Evolutionary conservation across 2,113 vertebrate species (phyloP), one percentile per base, ranked within the genome.

Genomic region (Alligator mississippiensis): DNA sequence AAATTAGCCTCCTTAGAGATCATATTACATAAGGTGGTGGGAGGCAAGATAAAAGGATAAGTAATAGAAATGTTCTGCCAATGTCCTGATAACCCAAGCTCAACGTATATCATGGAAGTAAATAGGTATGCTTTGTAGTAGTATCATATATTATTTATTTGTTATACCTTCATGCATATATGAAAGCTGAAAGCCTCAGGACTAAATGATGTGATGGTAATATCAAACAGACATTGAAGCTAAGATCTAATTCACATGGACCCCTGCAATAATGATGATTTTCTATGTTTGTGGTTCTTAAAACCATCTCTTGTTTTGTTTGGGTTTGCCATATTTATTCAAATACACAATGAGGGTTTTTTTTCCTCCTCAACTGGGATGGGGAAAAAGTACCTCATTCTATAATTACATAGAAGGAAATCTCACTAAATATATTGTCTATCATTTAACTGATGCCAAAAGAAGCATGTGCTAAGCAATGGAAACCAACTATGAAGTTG

Each of bases 1-100:
- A 77, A 68, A 88, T 85, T 96, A 90, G 59, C 59, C 64, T 87
- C 82, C 95, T 96, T 93, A 93, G 88, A 95, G 84, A 94, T 94
- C 68, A 77, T 77, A 93, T 96, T 91, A 94, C 84, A 94, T 97
- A 97, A 93, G 94, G 90, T 95, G 85, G 92, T 89, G 93, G 89
- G 79, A 96, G 93, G 93, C 57, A 92, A 93, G 91, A 68, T 77
- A 88, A 91, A 91, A 95, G 93, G 85, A 85, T 89, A 91, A 66
- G 76, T 92, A 96, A 87, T 89, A 94, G 84, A 81, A 96, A 77
- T 75, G 83, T 84, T 93, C 85, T 95, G 93, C 91, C 96, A 96
- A 95, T 96, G 88, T 77, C 87, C 9, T 91, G 91, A 82, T 81
- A 88, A 86, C 77, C 47, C 57, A 85, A 88, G 27, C 80, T 95